These are phyloP conservation scores for Lipophrys pholis DNA, from an alignment of 2,113 vertebrate species.

Conservation along the genomic window DNA sequence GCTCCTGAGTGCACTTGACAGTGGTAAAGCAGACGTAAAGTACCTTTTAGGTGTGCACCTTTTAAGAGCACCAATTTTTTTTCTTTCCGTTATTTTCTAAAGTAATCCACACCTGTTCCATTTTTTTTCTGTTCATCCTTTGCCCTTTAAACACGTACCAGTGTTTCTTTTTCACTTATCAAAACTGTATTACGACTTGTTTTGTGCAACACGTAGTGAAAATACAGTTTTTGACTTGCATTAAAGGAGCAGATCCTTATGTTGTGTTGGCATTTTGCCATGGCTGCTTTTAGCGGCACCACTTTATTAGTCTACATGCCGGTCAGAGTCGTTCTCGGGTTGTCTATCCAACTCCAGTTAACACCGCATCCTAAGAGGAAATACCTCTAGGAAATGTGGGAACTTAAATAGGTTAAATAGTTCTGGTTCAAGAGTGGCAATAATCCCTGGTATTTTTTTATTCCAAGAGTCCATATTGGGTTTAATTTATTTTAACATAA, in stretches of 20 bases:
- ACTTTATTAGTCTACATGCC: not conserved
- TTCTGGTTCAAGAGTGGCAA: too few relatives aligned
- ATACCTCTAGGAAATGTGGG: too few relatives aligned
- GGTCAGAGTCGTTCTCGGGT: too few relatives aligned
- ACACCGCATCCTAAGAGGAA: too few relatives aligned
- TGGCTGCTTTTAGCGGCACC: not conserved
- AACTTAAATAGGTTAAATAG: too few relatives aligned
- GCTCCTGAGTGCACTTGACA: slow-evolving; percentile 7
- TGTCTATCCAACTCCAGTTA: too few relatives aligned
- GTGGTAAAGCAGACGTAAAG: not conserved
- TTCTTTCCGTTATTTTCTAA: not conserved
- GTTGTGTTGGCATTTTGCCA: not conserved
- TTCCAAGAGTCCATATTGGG: too few relatives aligned
- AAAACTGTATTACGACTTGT: not conserved
- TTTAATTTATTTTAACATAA: too few relatives aligned
- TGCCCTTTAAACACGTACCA: not conserved
- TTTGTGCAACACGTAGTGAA: not conserved
- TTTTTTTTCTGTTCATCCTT: not conserved
- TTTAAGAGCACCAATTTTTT: not conserved
- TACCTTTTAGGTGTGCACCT: too few relatives aligned
- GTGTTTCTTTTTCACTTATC: not conserved
- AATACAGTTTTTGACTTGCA: not conserved
- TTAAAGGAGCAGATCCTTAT: not conserved
- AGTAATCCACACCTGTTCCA: not conserved
- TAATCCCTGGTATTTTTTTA: too few relatives aligned